Base-by-base conservation (phyloP, 1,140 invertebrate genomes). In the Xylocopa sonorina region DNA sequence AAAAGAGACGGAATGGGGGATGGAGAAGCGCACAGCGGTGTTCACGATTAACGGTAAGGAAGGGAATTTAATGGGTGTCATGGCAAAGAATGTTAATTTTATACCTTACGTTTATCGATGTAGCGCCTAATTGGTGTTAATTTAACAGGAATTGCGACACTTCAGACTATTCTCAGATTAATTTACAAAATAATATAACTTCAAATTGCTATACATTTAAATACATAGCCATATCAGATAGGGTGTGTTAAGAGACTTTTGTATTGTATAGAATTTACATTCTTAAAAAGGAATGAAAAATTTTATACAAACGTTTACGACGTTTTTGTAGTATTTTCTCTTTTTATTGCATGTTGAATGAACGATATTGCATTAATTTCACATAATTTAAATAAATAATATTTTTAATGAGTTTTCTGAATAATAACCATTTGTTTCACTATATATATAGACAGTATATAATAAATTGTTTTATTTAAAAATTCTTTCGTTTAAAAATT, bases 61-160 rank as follows among this genome's bases (percentile, higher is more conserved):
- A 84, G 78, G 80, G 84, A 88, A 88, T 88, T 86, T 88, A 84
- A 87, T 88, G 83, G 81, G 69, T 86, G 76, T 75, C 76, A 84
- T 50, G 74, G 78, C 67, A 80, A 73, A 81, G 80, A 80, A 82
- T 82, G 83, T 86, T 76, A 85, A 86, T 83, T 85, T 85, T 84
- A 80, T 77, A 77, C 60, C 60, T n/a, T 62, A 38, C 32, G 38
- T 76, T 41, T 7, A 77, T 69, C 46, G 68, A 78, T 72, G 48
- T 34, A 38, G 14, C 53, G 43, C 43, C 43, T 77, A 77, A 77
- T 77, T 77, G 74, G 18, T 69, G 41, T 69, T 69, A 57, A 58
- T 77, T 58, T 68, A 57, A 67, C 41, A 21, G 10, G 41, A 32
- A 32, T 46, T 55, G 16, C 38, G 21, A 2, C 51, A 38, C 51